Base-by-base conservation (phyloP, 2,888 invertebrate genomes). In the Tortrix viridana region DNA sequence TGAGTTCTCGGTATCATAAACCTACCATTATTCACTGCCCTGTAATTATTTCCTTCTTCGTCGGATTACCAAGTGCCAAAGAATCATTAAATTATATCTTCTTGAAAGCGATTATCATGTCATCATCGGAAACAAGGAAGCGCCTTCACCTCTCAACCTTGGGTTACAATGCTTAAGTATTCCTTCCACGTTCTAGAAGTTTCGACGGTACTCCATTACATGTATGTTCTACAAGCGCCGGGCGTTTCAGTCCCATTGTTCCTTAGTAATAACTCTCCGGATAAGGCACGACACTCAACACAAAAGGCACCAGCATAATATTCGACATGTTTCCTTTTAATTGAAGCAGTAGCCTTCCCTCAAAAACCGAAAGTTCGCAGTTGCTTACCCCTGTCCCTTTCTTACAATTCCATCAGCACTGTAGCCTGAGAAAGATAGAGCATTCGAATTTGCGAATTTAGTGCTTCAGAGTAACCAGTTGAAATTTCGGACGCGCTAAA, bases 81-180 rank as follows among this genome's bases (percentile, higher is more conserved):
- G 57, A 37, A 50, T 62, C 49, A 26, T 62, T 62, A 46, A 57
- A 57, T 52, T 44, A 52, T 62, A 53, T 53, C 53, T 53, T 62
- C 62, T 62, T 62, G 62, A 52, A 62, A 57, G 37, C 56, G 57
- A 46, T 62, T 62, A 62, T 57, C 62, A 9, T 57, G 56, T 57
- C 57, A 62, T 49, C 50, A 44, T 46, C 53, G 53, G 53, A 53
- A 53, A 62, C 46, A 26, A 44, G 61, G 61, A 61, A 61, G 37
- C 38, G 14, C 19, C 49, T 50, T 41, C 16, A 19, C 6, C 19
- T 19, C 32, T 50, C 19, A 37, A 19, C 26, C 32, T 19, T 37
- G 32, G 12, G 37, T 18, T n/a, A 37, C 37, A 18, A 12, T 4
- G 50, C 20, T 19, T 18, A 14, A 53, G 19, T 37, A 50, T 55